Evolutionary conservation across 2,113 vertebrate species (phyloP), one percentile per base, ranked within the genome.

Genomic region (Columba livia): DNA sequence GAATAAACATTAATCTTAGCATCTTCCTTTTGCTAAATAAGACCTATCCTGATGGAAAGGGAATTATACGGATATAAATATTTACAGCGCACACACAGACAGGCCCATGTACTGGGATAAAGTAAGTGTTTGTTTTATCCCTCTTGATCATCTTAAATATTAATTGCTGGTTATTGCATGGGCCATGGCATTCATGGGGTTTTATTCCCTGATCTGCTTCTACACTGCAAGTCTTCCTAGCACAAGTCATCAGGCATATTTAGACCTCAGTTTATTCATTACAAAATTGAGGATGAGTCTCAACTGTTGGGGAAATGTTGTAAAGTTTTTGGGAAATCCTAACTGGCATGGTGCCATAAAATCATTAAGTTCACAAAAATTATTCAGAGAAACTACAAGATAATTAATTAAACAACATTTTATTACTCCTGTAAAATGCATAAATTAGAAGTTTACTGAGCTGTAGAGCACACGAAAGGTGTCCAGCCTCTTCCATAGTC

Each of bases 11-110:
- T 57, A 85, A 91, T 79, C n/a, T 54, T 61, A 2, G 75, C 60
- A 29, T 72, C 29, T 64, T 92, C 53, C 32, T 74, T 89, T 73
- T 94, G 54, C 70, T 75, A 82, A 79, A 47, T 50, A 89, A 89
- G 51, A 79, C 14, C 34, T 64, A 18, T 36, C 56, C 26, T 89
- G 71, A 62, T 58, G 47, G n/a, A 82, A 90, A 94, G 3, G 15
- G 47, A 34, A 32, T 31, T 24, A 34, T 47, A 19, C 7, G 48
- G 58, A 32, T 65, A 62, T 54, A 85, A 95, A 91, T 88, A 77
- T 88, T 95, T 91, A 56, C 78, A 70, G 14, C 47, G 2, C 24
- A 61, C 25, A 56, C 53, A 69, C 7, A 85, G 56, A 50, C 26
- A 75, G 11, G 13, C 4, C 36, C 0, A 0, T 77, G 21, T 20